phyloP scores from a whole-genome alignment of 2,797 vertebrate species.

The Crax fasciolata region DNA sequence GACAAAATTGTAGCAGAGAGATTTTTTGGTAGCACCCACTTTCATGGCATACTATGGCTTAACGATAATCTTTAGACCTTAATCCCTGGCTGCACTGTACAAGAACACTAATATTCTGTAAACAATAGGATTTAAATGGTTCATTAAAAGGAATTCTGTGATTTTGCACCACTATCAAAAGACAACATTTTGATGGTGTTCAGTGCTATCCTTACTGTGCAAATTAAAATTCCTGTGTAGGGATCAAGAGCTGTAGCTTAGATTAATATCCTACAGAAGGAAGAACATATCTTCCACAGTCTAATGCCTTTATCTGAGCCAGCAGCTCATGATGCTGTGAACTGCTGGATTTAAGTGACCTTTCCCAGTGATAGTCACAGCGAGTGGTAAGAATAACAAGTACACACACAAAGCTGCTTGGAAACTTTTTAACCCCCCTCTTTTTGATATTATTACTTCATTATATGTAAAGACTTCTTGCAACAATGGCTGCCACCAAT shows the following conservation, averaged over 20 bases:
- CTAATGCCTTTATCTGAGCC: constrained; percentile 73
- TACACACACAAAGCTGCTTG: background rate
- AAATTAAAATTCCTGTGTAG: constrained; percentile 63
- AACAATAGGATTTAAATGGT: background rate
- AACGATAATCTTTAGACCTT: background rate
- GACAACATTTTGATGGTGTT: constrained; percentile 39
- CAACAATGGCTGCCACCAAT: background rate
- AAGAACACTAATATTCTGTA: background rate
- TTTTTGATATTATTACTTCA: constrained; percentile 44
- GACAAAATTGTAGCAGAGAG: fast-evolving
- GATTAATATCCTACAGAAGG: constrained; percentile 58
- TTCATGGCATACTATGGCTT: background rate
- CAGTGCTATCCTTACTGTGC: background rate
- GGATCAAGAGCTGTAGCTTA: constrained; percentile 49
- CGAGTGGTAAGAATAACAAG: constrained; percentile 68
- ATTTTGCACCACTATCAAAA: background rate
- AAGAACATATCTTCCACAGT: constrained; percentile 68
- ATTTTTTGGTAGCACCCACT: background rate
- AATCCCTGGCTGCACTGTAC: background rate
- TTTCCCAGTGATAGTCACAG: constrained; percentile 77
- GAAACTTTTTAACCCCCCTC: background rate
- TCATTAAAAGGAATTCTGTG: background rate
- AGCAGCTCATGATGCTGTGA: constrained; percentile 70
- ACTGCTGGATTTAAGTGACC: constrained; percentile 70
- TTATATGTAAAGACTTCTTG: constrained; percentile 67